Percentiles rank a stretch among this genome's conserved stretches.
These are phyloP conservation scores for Barypeithes pellucidus DNA, from an alignment of 2,888 invertebrate species.

Conservation along the genomic window DNA sequence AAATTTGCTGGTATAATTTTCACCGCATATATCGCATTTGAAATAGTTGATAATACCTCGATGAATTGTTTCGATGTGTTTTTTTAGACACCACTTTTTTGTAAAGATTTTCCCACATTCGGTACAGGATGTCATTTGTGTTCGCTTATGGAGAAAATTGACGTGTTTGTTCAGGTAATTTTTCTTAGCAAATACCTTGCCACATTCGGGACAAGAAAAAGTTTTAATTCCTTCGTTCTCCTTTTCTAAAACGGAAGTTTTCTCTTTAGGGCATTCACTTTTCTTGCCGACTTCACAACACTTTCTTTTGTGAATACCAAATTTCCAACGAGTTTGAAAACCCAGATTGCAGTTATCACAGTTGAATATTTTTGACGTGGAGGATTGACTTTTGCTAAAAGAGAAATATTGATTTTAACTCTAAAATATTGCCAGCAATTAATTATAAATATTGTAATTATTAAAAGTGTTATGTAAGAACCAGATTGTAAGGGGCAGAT, in stretches of 20 bases:
- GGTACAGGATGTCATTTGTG: conserved; percentile 9
- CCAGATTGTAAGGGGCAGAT: too few species aligned
- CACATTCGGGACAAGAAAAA: conserved; percentile 4
- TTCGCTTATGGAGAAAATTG: conserved; percentile 8
- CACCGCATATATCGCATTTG: conserved; percentile 36
- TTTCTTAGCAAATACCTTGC: conserved; percentile 11
- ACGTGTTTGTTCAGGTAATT: conserved; percentile 20
- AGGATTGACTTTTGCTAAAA: not conserved
- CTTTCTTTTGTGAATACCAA: not conserved
- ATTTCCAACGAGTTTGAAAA: not conserved
- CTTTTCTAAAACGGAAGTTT: not conserved
- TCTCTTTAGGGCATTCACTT: not conserved
- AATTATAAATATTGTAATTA: too few species aligned
- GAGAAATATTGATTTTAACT: not conserved
- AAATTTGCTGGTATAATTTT: conserved; percentile 27
- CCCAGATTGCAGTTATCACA: not conserved
- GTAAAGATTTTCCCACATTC: conserved; percentile 23
- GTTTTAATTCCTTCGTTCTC: not conserved
- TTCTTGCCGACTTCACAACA: not conserved
- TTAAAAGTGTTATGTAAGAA: too few species aligned
- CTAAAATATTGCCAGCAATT: not conserved
- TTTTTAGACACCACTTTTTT: conserved; percentile 16
- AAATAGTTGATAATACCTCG: conserved; percentile 10
- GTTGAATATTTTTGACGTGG: not conserved
- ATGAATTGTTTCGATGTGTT: conserved; percentile 31